phyloP scores from a whole-genome alignment of 2,797 vertebrate species.

The Gouania willdenowi region DNA sequence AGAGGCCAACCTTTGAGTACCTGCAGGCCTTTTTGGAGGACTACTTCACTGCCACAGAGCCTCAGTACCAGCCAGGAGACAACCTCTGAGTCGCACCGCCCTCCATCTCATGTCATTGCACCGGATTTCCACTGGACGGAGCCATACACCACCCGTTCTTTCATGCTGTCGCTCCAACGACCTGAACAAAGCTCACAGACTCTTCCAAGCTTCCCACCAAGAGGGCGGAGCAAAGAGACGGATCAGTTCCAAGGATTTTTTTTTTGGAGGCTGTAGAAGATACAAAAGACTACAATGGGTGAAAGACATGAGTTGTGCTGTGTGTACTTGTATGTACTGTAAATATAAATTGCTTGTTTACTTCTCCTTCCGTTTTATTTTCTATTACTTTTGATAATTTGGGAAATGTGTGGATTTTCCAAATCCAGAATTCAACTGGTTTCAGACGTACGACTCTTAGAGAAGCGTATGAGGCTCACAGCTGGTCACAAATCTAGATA shows the following conservation, averaged over 20 bases:
- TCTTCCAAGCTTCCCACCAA: constrained; percentile 33
- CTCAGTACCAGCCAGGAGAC: constrained; percentile 98
- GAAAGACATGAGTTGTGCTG: constrained; percentile 40
- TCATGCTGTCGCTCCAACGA: constrained; percentile 21
- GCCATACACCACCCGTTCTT: constrained; percentile 30
- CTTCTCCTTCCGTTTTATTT: constrained; percentile 59
- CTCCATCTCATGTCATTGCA: constrained; percentile 41
- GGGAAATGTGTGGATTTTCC: constrained; percentile 50
- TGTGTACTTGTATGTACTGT: constrained; percentile 78
- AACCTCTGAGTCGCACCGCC: constrained; percentile 84
- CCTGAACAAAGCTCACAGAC: constrained; percentile 46
- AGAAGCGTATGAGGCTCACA: constrained; percentile 34
- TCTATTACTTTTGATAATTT: constrained; percentile 72
- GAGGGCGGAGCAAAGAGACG: constrained; percentile 5
- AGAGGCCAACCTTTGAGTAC: constrained; percentile 97
- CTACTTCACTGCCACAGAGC: constrained; percentile 99
- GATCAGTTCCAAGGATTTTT: constrained; percentile 44
- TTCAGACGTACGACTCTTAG: constrained; percentile 34
- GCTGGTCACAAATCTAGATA: constrained; percentile 35
- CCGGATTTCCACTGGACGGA: constrained; percentile 47
- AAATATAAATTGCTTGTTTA: constrained; percentile 82
- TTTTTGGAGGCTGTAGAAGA: background rate
- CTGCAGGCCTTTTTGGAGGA: constrained; percentile 99
- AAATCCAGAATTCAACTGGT: constrained; percentile 39
- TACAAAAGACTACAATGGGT: constrained; percentile 50